Conservation (phyloP, 2,888 invertebrate species). For the Ischnura elegans region DNA sequence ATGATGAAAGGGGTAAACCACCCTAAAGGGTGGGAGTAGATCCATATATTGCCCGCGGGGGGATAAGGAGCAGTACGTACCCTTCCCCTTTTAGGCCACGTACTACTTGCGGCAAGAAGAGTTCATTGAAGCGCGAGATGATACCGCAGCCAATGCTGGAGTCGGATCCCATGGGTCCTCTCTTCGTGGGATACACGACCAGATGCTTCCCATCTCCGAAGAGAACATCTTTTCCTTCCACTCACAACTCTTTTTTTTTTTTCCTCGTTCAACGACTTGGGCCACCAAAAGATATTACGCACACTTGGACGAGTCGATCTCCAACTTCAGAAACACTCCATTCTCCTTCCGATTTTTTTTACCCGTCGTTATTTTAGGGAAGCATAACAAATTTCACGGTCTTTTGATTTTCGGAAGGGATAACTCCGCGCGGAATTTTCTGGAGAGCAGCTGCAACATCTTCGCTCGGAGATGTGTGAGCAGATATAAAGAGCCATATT, state of each 20-base stretch:
- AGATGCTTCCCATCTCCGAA: neutral
- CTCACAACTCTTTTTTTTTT: neutral
- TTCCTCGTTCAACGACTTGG: neutral
- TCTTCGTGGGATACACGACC: neutral
- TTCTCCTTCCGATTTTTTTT: neutral
- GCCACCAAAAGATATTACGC: neutral
- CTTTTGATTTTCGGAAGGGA: neutral
- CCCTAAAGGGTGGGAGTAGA: neutral
- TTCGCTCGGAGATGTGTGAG: neutral
- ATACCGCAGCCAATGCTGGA: constrained; percentile 12
- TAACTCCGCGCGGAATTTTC: neutral
- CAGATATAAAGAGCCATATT: neutral
- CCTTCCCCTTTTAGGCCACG: neutral
- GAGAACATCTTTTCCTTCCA: constrained; percentile 7
- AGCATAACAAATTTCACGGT: constrained; percentile 30
- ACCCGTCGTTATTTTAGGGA: neutral
- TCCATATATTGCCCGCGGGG: neutral
- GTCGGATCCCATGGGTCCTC: neutral
- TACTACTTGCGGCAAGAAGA: neutral
- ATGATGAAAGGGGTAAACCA: neutral
- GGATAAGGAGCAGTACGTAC: too few species aligned
- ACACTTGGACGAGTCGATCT: neutral
- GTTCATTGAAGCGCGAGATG: constrained; percentile 34
- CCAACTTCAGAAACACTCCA: neutral
- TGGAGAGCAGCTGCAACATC: neutral